Conservation (phyloP, 2,888 invertebrate genomes). For the Dryadula phaetusa region DNA sequence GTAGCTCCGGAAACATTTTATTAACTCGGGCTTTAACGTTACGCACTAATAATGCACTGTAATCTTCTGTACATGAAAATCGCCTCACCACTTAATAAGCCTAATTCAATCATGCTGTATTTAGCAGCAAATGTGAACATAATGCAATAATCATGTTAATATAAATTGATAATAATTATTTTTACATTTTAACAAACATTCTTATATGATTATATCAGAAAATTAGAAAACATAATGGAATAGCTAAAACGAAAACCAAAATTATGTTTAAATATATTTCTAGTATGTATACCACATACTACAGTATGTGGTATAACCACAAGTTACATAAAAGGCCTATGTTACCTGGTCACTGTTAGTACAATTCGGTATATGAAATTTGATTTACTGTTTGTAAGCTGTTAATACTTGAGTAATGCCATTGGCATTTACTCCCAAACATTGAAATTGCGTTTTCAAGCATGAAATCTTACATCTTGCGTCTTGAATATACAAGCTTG, state of each 20-base stretch:
- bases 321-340: too few species aligned
- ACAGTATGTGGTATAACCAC: too few species aligned
- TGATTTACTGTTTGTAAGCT: slow-evolving; percentile 9
- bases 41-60: slow-evolving; percentile 4
- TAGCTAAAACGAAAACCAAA: too few species aligned
- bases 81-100: slow-evolving; percentile 20
- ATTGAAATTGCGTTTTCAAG: slow-evolving; percentile 21
- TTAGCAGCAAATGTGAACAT: slow-evolving; percentile 10
- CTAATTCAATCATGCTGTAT: slow-evolving; percentile 19
- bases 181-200: too few species aligned
- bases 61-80: slow-evolving; percentile 19
- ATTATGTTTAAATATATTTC: too few species aligned
- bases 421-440: slow-evolving; percentile 10
- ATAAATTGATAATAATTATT: not conserved
- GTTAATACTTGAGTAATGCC: slow-evolving; percentile 19
- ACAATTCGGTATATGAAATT: not conserved
- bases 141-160: not conserved
- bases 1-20: not conserved
- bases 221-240: too few species aligned
- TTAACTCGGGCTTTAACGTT: not conserved
- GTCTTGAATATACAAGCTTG: slow-evolving; percentile 9
- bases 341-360: not conserved
- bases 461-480: slow-evolving; percentile 12
- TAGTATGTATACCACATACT: too few species aligned
- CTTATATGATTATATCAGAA: too few species aligned